These are phyloP conservation scores for Ditula angustiorana DNA, from an alignment of 2,888 invertebrate species.

Conservation along the genomic window DNA sequence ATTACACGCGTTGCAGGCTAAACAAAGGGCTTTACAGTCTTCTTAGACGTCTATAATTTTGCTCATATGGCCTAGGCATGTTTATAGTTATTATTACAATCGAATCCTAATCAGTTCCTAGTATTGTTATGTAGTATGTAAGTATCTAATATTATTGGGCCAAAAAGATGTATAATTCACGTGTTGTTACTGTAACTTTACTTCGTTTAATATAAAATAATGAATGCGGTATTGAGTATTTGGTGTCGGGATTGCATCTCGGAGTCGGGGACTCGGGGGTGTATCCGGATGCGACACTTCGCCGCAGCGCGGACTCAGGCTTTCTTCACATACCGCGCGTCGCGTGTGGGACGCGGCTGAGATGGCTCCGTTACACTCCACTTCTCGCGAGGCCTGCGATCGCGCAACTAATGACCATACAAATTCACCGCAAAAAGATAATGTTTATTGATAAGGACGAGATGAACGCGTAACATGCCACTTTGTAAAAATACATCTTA, in stretches of 20 bases:
- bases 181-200: too few relatives aligned
- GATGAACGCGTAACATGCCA: conserved; percentile 13
- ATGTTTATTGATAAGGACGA: conserved; percentile 30
- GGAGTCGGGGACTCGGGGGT: too few relatives aligned
- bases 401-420: conserved; percentile 54
- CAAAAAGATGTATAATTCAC: too few relatives aligned
- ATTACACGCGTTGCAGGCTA: too few relatives aligned
- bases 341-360: conserved; percentile 55
- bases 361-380: conserved; percentile 71
- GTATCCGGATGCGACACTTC: conserved; percentile 28
- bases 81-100: too few relatives aligned
- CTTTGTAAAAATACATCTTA: not conserved
- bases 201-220: not conserved
- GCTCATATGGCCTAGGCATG: too few relatives aligned
- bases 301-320: conserved; percentile 52
- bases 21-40: too few relatives aligned
- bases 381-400: conserved; percentile 69
- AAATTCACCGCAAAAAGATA: conserved; percentile 41
- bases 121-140: too few relatives aligned
- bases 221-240: not conserved
- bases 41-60: too few relatives aligned
- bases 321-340: conserved; percentile 62
- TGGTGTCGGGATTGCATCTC: not conserved
- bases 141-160: too few relatives aligned
- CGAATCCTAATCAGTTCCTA: too few relatives aligned